A percentile compares a stretch with the other conserved stretches of the same genome.
Conservation (phyloP, 2,113 vertebrate genomes). For the Aphyosemion australe region DNA sequence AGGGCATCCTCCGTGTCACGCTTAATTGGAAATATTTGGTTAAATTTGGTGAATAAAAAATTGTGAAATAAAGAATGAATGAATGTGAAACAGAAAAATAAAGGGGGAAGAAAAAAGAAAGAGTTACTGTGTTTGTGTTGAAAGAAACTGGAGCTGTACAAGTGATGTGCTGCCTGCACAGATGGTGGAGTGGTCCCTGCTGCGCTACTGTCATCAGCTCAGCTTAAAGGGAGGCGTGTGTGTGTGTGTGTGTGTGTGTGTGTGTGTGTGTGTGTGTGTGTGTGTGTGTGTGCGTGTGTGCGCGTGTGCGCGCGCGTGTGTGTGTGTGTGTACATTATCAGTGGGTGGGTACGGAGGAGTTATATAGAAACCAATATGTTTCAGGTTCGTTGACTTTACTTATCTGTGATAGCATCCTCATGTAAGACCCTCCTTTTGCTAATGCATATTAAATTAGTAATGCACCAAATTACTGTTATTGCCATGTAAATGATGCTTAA, state of each 20-base stretch:
- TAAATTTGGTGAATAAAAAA: constrained; percentile 42
- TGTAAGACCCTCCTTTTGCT: constrained; percentile 40
- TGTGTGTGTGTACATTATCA: constrained; percentile 36
- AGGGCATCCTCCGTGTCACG: constrained; percentile 65
- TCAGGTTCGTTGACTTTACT: constrained; percentile 58
- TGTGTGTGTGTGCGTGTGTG: no score
- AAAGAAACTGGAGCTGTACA: constrained; percentile 37
- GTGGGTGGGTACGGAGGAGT: constrained; percentile 41
- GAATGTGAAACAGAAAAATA: constrained; percentile 15
- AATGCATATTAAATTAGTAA: constrained; percentile 39
- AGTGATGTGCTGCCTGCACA: constrained; percentile 78
- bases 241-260: constrained; percentile 19
- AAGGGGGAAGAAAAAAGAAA: constrained; percentile 22
- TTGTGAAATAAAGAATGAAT: constrained; percentile 34
- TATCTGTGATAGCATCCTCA: constrained; percentile 42
- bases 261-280: constrained; percentile 16
- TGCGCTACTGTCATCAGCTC: constrained; percentile 75
- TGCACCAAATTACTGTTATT: constrained; percentile 19
- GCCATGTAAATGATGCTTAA: constrained; percentile 29
- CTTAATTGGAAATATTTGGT: constrained; percentile 71
- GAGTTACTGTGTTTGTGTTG: constrained; percentile 31
- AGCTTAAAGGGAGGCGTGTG: constrained; percentile 50
- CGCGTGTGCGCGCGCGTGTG: no score
- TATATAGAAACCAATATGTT: constrained; percentile 59
- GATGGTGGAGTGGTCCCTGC: constrained; percentile 78